Conservation (phyloP, 2,113 vertebrate genomes). For the Hemiprocne comata region DNA sequence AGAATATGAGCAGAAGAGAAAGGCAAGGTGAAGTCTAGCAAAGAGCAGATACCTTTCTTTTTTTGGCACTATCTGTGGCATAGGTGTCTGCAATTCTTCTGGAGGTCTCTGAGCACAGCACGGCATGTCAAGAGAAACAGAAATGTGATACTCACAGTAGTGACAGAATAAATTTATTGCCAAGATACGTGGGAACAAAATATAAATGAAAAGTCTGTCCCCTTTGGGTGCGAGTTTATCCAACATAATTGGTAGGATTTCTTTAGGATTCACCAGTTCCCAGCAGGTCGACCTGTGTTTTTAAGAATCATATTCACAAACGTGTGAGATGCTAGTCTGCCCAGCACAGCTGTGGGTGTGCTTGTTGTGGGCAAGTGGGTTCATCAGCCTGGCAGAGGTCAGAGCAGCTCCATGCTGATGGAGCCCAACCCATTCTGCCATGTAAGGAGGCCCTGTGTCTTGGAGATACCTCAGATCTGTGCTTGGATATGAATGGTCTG, state of each 20-base stretch:
- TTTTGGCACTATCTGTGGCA: neutral
- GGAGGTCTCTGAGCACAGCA: neutral
- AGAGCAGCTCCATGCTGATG: neutral
- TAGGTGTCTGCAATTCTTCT: neutral
- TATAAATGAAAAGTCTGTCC: neutral
- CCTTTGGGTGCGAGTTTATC: neutral
- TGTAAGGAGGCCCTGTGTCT: accelerated
- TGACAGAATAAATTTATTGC: neutral
- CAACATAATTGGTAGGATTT: neutral
- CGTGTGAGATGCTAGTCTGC: neutral
- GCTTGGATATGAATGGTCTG: neutral
- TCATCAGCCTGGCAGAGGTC: neutral
- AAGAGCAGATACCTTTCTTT: neutral
- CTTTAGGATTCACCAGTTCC: neutral
- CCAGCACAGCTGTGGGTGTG: neutral
- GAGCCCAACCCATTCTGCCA: neutral
- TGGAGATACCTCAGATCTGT: neutral
- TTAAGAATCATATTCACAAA: neutral
- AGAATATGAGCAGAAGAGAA: neutral
- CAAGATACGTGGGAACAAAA: neutral
- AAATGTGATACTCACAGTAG: neutral
- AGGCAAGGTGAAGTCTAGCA: neutral
- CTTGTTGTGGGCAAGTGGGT: neutral
- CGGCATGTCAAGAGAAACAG: neutral
- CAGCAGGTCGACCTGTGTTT: neutral